Base-by-base conservation (phyloP, 2,797 vertebrate genomes). In the Salarias fasciatus region DNA sequence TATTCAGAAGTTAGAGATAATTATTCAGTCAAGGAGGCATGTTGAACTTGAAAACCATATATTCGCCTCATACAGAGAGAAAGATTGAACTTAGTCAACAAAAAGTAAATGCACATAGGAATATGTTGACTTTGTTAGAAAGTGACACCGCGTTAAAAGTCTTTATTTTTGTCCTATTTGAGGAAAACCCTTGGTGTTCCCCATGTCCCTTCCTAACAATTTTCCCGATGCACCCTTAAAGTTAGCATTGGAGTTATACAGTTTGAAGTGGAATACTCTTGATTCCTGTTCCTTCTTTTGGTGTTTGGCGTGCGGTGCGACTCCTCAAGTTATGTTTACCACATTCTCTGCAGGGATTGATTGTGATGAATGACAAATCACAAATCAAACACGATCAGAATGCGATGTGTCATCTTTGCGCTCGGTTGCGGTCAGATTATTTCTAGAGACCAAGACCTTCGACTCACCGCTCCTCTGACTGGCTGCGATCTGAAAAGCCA, bases 381-480 rank as follows among this genome's bases (percentile, higher is more conserved):
- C n/a, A n/a, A n/a, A 75, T 82, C 15, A 36, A 53, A 61, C 46
- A 6, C 35, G 72, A 42, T 78, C 11, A 65, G 4, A 72, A 61
- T 63, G 44, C 12, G 50, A 69, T 66, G 69, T 72, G 66, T 77
- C 58, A 72, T 80, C 63, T 68, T 69, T 43, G 62, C 5, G 0
- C 11, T 57, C 36, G 33, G 46, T 54, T 13, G 75, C 11, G 53
- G 62, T 84, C 50, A 9, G 8, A 69, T 72, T 65, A 57, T 57
- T 71, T 60, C 62, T 75, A 30, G 47, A 37, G 46, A 77, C 49
- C 59, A 69, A 78, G 54, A 54, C 8, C 49, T 78, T 73, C 62
- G 77, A 72, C 62, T 79, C 53, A 64, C 18, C 5, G 42, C 36
- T 53, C n/a, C 43, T 52, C 42, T 12, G 14, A 30, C 53, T 50